These are phyloP conservation scores for Sitta europaea DNA, from an alignment of 2,113 vertebrate species.

Conservation along the genomic window DNA sequence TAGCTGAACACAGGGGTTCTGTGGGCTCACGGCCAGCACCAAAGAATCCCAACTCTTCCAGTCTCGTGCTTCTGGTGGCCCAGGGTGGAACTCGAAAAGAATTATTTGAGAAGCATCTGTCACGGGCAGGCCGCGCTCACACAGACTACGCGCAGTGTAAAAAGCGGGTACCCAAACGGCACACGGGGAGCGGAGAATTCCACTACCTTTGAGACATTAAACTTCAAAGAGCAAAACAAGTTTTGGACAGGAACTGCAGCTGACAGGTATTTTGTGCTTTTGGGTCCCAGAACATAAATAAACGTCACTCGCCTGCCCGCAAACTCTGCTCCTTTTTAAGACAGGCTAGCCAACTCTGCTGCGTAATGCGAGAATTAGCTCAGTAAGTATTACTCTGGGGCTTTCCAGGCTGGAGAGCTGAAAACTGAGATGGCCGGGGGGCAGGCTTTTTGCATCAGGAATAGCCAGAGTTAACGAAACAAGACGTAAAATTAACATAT, in stretches of 20 bases:
- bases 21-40: not conserved
- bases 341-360: not conserved
- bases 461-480: not conserved
- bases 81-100: not conserved
- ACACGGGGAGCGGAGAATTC: not conserved
- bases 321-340: not conserved
- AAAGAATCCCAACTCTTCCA: not conserved
- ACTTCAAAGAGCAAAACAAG: not conserved
- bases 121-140: accelerated
- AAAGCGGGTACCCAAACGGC: accelerated
- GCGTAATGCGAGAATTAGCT: not conserved
- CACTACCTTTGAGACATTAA: accelerated
- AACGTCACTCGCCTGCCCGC: not conserved
- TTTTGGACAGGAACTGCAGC: not conserved
- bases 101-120: not conserved
- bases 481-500: not conserved
- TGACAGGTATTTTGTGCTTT: not conserved
- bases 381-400: not conserved
- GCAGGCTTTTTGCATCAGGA: not conserved
- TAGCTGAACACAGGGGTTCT: accelerated
- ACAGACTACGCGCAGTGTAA: accelerated
- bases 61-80: accelerated
- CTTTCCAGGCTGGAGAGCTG: not conserved
- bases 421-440: not conserved
- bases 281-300: not conserved